phyloP scores from a whole-genome alignment of 2,888 invertebrate genomes.

The Pristionchus entomophagus region DNA sequence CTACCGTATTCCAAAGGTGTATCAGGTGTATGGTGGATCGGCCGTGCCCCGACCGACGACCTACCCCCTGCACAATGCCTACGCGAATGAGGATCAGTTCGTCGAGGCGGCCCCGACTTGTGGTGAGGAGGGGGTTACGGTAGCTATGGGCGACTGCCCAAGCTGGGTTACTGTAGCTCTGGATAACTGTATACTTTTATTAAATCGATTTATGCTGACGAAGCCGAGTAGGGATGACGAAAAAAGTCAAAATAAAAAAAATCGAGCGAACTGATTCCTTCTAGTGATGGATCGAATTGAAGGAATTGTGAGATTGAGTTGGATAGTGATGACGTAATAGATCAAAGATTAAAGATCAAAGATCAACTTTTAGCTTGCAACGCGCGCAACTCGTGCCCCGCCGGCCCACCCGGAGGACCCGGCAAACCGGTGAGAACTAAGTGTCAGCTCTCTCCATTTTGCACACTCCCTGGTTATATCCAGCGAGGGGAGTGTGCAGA shows the following conservation, averaged over 20 bases:
- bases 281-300: neutral
- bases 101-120: slow-evolving; percentile 62
- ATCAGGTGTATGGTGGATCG: slow-evolving; percentile 58
- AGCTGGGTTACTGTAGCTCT: neutral
- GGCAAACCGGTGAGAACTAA: slow-evolving; percentile 65
- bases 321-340: neutral
- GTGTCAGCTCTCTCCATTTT: too few relatives aligned
- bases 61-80: slow-evolving; percentile 64
- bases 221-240: too few relatives aligned
- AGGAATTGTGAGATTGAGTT: neutral
- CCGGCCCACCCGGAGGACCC: slow-evolving; percentile 63
- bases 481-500: too few relatives aligned
- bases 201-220: too few relatives aligned
- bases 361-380: slow-evolving; percentile 57
- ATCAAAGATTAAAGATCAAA: neutral
- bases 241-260: too few relatives aligned
- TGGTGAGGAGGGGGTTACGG: too few relatives aligned
- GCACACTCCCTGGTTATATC: too few relatives aligned
- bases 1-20: neutral
- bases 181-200: neutral
- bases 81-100: slow-evolving; percentile 65
- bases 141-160: neutral
- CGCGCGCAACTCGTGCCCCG: slow-evolving; percentile 62
- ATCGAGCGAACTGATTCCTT: too few relatives aligned
- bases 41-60: slow-evolving; percentile 55